phyloP scores from a whole-genome alignment of 2,113 vertebrate genomes.

The Apistogramma diplotaenia region DNA sequence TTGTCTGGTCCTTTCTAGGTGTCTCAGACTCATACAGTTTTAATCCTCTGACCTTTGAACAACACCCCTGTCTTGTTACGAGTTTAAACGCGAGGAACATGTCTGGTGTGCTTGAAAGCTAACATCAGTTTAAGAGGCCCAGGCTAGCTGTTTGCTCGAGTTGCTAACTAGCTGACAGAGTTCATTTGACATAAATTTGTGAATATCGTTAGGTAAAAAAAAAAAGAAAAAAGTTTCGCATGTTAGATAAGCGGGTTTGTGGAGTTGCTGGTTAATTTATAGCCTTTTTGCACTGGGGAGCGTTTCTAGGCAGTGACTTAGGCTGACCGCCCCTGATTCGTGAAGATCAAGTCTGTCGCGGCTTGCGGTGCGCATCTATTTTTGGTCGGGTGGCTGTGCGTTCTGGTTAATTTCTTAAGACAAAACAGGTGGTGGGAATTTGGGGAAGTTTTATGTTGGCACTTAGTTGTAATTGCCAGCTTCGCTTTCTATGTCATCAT shows the following conservation, averaged over 20 bases:
- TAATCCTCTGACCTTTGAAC: rapidly evolving
- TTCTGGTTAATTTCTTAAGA: not conserved
- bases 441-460: not conserved
- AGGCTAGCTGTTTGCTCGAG: constrained; percentile 24
- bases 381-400: constrained; percentile 32
- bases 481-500: not conserved
- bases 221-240: not conserved
- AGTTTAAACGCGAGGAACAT: not conserved
- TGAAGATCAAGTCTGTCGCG: not conserved
- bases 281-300: rapidly evolving
- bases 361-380: constrained; percentile 43
- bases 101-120: not conserved
- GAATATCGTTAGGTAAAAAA: too few species aligned
- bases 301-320: not conserved
- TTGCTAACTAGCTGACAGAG: constrained; percentile 14
- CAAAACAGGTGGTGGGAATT: not conserved
- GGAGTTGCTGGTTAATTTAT: not conserved
- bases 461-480: not conserved
- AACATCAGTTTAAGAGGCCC: constrained; percentile 8
- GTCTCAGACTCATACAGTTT: not conserved
- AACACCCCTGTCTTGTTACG: rapidly evolving
- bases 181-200: not conserved
- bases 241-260: too few species aligned
- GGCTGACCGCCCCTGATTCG: not conserved
- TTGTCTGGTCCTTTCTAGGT: not conserved